phyloP scores from a whole-genome alignment of 2,888 invertebrate genomes.

The Amblyteles armatorius region DNA sequence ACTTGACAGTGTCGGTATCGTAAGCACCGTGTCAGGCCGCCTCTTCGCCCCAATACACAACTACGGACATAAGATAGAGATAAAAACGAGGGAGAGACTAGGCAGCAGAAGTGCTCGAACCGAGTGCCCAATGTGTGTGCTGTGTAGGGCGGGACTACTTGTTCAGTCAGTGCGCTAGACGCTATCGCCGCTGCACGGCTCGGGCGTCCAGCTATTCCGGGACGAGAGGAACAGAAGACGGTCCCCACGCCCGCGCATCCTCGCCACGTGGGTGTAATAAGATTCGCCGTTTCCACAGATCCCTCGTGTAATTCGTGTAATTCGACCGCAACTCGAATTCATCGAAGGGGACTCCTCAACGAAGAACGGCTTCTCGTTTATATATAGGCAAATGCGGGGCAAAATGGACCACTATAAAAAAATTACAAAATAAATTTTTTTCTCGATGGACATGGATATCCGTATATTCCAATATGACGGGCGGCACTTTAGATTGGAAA shows the following conservation, averaged over 20 bases:
- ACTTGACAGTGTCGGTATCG: background rate
- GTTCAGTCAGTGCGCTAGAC: background rate
- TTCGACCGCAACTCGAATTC: too few species aligned
- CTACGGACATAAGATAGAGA: background rate
- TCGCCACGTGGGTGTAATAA: conserved; percentile 58
- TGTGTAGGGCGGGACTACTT: background rate
- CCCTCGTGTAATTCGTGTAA: conserved; percentile 4
- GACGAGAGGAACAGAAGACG: conserved; percentile 21
- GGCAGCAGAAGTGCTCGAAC: background rate
- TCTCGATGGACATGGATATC: too few species aligned
- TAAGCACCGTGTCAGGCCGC: background rate
- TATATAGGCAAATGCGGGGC: too few species aligned
- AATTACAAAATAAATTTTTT: too few species aligned
- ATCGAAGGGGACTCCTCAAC: too few species aligned
- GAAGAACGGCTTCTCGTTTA: too few species aligned
- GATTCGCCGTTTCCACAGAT: conserved; percentile 39
- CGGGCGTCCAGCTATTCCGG: conserved; percentile 44
- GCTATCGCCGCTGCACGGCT: background rate
- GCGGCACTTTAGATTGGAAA: too few species aligned
- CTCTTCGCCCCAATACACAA: background rate
- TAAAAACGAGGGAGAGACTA: background rate
- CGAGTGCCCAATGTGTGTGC: background rate
- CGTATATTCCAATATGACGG: too few species aligned
- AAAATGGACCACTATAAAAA: too few species aligned
- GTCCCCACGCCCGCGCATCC: conserved; percentile 5